Base-by-base conservation (phyloP, 2,888 invertebrate genomes). In the Dendrolimus houi region DNA sequence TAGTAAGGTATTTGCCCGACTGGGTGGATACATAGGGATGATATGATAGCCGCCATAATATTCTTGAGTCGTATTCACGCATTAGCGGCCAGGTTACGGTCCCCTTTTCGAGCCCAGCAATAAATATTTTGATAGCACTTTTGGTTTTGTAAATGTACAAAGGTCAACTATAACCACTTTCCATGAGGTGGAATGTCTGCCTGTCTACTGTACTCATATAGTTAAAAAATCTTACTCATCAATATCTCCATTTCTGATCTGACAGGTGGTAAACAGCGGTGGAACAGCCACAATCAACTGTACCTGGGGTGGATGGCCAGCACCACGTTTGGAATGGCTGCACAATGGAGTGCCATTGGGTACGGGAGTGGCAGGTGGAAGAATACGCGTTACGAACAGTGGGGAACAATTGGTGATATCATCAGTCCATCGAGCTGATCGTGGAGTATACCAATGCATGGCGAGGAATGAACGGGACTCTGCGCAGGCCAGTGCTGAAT, bases 401-500 rank as follows among this genome's bases (percentile, higher is more conserved):
- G 89, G 88, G 1, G 87, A 84, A 52, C 85, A 85, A 63, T 78
- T 91, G n/a, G 66, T 84, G 10, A 81, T 91, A 41, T 65, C 81
- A 0, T 72, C 83, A 7, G 95, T 97, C 41, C 94, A 94, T 53
- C 91, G 96, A 54, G 93, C 94, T 55, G 97, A 97, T 80, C 94
- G 93, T 67, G 97, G 97, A 52, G 96, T 97, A 87, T 97, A 97
- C 85, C 97, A 97, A 81, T 97, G 97, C 82, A 92, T 97, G 72
- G 96, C 96, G 13, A 92, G 94, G 72, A 95, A 95, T 71, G 95
- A 95, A 70, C 91, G 94, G 63, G 95, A 95, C 70, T 95, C 95
- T 63, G 95, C 95, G 8, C 96, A 96, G 76, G 95, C 95, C 54
- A 94, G 95, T 71, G 94, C 95, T 0, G 96, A 96, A 79, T 83